Evolutionary conservation across 2,113 vertebrate species (phyloP).

Genomic region (Mugil cephalus): DNA sequence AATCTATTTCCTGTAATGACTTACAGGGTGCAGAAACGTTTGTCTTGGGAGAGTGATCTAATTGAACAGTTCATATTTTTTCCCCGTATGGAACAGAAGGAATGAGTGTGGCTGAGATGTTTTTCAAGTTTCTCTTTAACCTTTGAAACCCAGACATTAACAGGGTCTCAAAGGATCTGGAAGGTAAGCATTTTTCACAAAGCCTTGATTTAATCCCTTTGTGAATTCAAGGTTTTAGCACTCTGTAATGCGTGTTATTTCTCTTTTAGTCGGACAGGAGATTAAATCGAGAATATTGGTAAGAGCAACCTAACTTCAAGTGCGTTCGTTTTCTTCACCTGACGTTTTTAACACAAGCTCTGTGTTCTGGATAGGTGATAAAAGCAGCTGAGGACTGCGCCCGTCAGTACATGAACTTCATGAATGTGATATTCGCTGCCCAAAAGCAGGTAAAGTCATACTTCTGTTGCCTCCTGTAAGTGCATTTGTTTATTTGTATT

Average conservation of each 20-base stretch:
- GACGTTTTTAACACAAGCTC: slow-evolving; percentile 11
- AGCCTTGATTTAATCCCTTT: neutral
- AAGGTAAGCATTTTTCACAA: slow-evolving; percentile 89
- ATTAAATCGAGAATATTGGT: slow-evolving; percentile 97
- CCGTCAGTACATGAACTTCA: slow-evolving; percentile 98
- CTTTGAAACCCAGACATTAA: slow-evolving; percentile 87
- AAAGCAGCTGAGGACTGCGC: slow-evolving; percentile 96
- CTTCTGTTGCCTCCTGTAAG: neutral
- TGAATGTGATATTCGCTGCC: slow-evolving; percentile 98
- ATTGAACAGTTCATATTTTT: neutral
- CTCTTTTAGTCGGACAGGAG: slow-evolving; percentile 89
- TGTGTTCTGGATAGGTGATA: slow-evolving; percentile 87
- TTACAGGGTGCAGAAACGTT: no score
- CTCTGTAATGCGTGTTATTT: neutral
- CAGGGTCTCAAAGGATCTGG: slow-evolving; percentile 89
- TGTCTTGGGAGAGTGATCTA: no score
- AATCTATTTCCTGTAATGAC: no score
- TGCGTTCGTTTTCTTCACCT: neutral
- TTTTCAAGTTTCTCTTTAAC: slow-evolving; percentile 70
- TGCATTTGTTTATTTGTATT: neutral
- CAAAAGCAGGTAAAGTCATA: slow-evolving; percentile 91
- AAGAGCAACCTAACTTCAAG: slow-evolving; percentile 59
- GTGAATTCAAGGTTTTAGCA: neutral
- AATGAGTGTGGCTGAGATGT: neutral
- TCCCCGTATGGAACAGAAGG: neutral